Evolutionary conservation across 2,113 vertebrate species (phyloP), one percentile per base, ranked within the genome.

Genomic region (Vidua chalybeata): DNA sequence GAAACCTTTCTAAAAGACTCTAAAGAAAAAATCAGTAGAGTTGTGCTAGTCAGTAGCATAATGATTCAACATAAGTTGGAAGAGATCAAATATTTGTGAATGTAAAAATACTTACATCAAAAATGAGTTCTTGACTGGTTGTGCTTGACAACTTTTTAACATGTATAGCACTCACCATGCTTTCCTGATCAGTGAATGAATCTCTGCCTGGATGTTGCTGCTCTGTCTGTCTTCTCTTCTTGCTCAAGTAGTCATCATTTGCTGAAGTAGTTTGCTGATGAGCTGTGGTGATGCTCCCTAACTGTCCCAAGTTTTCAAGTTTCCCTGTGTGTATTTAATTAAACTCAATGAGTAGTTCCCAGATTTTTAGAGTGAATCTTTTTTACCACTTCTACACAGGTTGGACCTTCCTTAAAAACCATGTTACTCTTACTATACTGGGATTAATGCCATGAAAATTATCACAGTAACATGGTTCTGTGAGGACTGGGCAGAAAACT

Each of bases 101-200:
- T 59, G 16, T 86, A n/a, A 51, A 94, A 90, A 89, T 62, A 67
- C 7, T 86, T 41, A 77, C 56, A 80, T 33, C 1, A 10, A 66
- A 94, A 93, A 74, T 26, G 39, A 46, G 30, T 76, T 83, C 59
- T 13, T 92, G 43, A 45, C 49, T 62, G 19, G 15, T 86, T 90
- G 59, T 52, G 45, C 55, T 71, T 69, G 24, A 63, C 37, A 43
- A 14, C 41, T 61, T 56, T 68, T 87, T 72, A 93, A 54, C 37
- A 39, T 4, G 5, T 49, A 3, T 28, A 76, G 31, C 15, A 58
- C 20, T 80, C 46, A 56, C 8, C 0, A 0, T 69, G 22, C 11
- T 66, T 74, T 69, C 23, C 58, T 7, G 2, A n/a, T 39, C 2
- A 2, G 30, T 51, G n/a, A 52, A 28, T 67, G 33, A 77, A 55